Percentiles rank a stretch among this genome's conserved stretches.
These are phyloP conservation scores for Lasioglossum marginatum DNA, from an alignment of 2,888 invertebrate genomes.

Conservation along the genomic window DNA sequence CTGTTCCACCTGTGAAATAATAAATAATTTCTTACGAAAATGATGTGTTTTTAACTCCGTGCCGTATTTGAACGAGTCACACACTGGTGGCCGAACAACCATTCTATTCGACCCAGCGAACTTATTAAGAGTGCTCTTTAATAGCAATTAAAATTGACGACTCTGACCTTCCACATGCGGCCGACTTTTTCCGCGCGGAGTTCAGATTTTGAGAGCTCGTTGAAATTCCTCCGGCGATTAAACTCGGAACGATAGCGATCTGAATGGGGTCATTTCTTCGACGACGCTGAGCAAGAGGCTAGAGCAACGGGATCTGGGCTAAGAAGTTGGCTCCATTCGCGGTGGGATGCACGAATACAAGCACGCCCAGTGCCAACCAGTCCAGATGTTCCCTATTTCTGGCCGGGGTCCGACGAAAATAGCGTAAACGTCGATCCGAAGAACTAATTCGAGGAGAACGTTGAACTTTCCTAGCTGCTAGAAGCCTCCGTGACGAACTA, in stretches of 20 bases:
- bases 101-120: neutral
- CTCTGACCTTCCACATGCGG: neutral
- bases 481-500: constrained; percentile 17
- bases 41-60: no score
- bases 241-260: neutral
- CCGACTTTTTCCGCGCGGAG: neutral
- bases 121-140: neutral
- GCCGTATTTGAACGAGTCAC: no score
- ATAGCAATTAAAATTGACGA: neutral
- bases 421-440: constrained; percentile 49
- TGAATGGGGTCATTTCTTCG: neutral
- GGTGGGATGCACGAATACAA: constrained; percentile 30
- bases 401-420: constrained; percentile 50
- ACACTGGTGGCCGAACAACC: neutral
- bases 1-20: no score
- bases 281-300: neutral
- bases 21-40: no score
- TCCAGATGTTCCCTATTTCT: constrained; percentile 55
- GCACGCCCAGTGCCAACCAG: constrained; percentile 42
- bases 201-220: neutral
- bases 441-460: constrained; percentile 55
- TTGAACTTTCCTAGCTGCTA: constrained; percentile 64
- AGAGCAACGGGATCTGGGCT: constrained; percentile 28
- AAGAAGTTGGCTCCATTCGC: constrained; percentile 42
- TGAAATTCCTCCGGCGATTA: neutral